A percentile compares a stretch with the other conserved stretches of the same genome.
Conservation (phyloP, 2,888 invertebrate species). For the Caenorhabditis plicata region DNA sequence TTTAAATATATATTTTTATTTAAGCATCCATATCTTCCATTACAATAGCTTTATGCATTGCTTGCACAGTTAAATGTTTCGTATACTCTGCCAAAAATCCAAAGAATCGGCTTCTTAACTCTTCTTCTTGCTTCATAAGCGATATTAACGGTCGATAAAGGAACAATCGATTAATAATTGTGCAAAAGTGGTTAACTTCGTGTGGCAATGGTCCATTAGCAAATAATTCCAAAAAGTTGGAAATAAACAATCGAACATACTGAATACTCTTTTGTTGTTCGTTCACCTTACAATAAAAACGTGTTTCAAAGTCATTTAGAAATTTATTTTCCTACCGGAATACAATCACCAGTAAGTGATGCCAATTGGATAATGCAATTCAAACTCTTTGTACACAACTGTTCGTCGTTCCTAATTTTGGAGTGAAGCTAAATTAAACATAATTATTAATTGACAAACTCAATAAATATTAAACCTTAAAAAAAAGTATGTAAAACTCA, state of each 20-base stretch:
- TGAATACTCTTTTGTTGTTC: conserved; percentile 20
- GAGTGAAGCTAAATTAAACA: conserved; percentile 71
- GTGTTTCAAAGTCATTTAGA: too few species aligned
- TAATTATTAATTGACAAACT: neutral
- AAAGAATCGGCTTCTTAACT: conserved; percentile 67
- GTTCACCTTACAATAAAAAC: too few species aligned
- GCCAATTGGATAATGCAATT: conserved; percentile 82
- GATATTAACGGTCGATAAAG: conserved; percentile 71
- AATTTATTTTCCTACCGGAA: too few species aligned
- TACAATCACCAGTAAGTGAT: conserved; percentile 72
- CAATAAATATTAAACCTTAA: conserved; percentile 70
- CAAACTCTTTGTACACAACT: conserved; percentile 78
- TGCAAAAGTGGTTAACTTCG: conserved; percentile 76
- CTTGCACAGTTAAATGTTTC: conserved; percentile 38
- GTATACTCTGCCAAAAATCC: conserved; percentile 39
- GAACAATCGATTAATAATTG: conserved; percentile 74
- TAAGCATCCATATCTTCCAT: conserved; percentile 1
- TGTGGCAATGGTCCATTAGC: conserved; percentile 69
- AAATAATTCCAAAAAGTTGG: conserved; percentile 36
- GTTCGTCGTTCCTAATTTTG: conserved; percentile 78
- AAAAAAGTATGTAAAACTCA: conserved; percentile 78
- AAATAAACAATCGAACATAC: conserved; percentile 30
- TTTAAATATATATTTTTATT: conserved; percentile 6
- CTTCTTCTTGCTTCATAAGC: conserved; percentile 68
- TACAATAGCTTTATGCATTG: conserved; percentile 45